Percentiles rank a stretch among this genome's conserved stretches.
Conservation (phyloP, 2,797 vertebrate genomes). For the Pseudochirops corinnae region DNA sequence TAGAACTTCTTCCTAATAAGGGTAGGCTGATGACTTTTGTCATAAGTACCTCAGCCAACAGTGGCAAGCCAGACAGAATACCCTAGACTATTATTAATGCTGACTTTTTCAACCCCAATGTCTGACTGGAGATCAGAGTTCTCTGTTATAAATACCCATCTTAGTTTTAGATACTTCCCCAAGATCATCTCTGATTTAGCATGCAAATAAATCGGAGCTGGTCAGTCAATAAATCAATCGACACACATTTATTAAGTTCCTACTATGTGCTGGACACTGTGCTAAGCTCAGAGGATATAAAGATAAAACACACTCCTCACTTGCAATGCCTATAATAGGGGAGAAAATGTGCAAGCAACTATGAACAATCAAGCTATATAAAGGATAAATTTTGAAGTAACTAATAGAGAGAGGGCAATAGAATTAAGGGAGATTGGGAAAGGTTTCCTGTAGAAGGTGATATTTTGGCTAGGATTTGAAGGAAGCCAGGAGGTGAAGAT, state of each 20-base stretch:
- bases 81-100: not conserved
- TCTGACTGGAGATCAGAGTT: not conserved
- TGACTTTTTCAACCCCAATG: not conserved
- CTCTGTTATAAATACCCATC: not conserved
- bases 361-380: not conserved
- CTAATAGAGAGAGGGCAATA: not conserved
- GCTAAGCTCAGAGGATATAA: not conserved
- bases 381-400: not conserved
- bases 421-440: not conserved
- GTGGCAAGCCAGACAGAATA: not conserved
- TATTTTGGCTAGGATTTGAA: not conserved
- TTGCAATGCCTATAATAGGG: not conserved
- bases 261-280: not conserved
- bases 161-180: not conserved
- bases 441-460: not conserved
- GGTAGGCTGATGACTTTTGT: not conserved
- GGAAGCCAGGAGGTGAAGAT: not conserved
- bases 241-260: not conserved
- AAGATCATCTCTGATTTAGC: not conserved
- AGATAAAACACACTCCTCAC: not conserved
- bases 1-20: not conserved
- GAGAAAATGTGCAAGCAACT: not conserved
- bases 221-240: not conserved
- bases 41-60: not conserved
- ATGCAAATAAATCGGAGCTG: not conserved